A percentile compares a stretch with the other conserved stretches of the same genome.
These are phyloP conservation scores for Streptopelia turtur DNA, from an alignment of 2,797 vertebrate species.

Conservation along the genomic window DNA sequence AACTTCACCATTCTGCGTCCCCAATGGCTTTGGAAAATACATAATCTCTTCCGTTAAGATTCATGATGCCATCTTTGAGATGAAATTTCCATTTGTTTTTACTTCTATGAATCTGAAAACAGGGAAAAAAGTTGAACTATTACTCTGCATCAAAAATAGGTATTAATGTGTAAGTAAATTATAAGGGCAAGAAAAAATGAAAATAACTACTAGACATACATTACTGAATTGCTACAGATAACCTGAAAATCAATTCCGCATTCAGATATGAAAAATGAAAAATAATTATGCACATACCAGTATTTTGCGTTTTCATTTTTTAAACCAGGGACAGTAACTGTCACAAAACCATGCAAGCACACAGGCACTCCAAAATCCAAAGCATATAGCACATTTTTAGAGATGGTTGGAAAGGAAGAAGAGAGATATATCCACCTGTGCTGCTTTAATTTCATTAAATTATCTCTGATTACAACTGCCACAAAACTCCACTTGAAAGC, in stretches of 20 bases:
- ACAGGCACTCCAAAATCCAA: neutral
- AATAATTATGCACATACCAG: neutral
- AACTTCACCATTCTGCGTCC: slow-evolving; percentile 97
- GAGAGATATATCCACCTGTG: neutral
- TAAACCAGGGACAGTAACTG: neutral
- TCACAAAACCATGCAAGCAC: neutral
- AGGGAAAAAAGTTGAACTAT: neutral
- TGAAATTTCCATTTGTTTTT: slow-evolving; percentile 99
- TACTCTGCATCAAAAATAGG: neutral
- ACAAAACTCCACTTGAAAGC: neutral
- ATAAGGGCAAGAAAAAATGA: neutral
- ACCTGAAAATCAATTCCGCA: neutral
- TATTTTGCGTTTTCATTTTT: neutral
- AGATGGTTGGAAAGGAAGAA: neutral
- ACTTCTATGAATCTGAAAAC: slow-evolving; percentile 96
- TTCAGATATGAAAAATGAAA: neutral
- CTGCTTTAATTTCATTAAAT: neutral
- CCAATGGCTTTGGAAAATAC: slow-evolving; percentile 99
- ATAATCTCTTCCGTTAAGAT: slow-evolving; percentile 98
- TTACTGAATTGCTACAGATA: neutral
- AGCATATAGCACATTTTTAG: neutral
- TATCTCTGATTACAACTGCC: neutral
- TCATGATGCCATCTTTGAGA: slow-evolving; percentile 99
- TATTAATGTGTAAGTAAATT: neutral
- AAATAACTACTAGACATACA: neutral